Conservation (phyloP, 2,888 invertebrate genomes). For the Rapana venosa region DNA sequence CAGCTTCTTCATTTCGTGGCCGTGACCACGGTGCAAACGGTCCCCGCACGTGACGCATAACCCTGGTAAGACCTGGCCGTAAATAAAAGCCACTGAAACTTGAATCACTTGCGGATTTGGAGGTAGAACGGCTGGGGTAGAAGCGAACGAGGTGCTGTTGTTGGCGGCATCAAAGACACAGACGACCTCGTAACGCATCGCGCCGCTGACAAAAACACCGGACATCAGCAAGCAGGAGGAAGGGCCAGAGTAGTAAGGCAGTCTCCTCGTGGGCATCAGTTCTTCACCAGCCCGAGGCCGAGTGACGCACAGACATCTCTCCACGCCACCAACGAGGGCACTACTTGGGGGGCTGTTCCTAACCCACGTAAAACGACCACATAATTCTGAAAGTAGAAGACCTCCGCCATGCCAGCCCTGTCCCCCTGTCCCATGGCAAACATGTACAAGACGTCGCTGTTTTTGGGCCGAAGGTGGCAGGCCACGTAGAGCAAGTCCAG, state of each 20-base stretch:
- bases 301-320: constrained; percentile 7
- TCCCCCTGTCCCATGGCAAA: not conserved
- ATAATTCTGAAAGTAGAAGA: not conserved
- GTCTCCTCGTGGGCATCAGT: not conserved
- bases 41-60: not conserved
- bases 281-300: not conserved
- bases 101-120: not conserved
- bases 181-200: not conserved
- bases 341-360: not conserved
- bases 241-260: not conserved
- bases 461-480: too few relatives aligned
- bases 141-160: not conserved
- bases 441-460: not conserved
- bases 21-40: not conserved
- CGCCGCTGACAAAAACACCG: not conserved
- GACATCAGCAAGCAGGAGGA: not conserved
- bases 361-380: not conserved
- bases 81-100: not conserved
- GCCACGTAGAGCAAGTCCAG: not conserved
- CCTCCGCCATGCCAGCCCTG: not conserved
- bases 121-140: not conserved
- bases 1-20: not conserved
- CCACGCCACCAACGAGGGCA: not conserved
- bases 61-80: not conserved
- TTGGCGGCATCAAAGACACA: not conserved